These are phyloP conservation scores for Pocillopora damicornis DNA, from an alignment of 64 coral and sea anemone species.

Conservation along the genomic window DNA sequence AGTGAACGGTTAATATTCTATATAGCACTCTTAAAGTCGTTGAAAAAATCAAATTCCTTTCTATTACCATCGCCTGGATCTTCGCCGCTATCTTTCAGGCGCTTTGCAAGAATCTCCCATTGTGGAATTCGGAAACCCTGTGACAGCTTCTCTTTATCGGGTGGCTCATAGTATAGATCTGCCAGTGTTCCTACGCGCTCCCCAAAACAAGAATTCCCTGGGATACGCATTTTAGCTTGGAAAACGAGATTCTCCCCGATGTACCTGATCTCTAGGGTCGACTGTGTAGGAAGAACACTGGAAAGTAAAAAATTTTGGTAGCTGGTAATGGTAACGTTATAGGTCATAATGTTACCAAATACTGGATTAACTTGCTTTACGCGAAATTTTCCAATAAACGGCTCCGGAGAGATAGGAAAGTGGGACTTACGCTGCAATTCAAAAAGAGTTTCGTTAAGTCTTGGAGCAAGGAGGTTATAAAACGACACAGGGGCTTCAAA, in stretches of 20 bases:
- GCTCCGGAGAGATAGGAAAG: conserved; percentile 35
- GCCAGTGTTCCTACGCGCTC: conserved; percentile 5
- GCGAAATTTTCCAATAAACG: conserved; percentile 34
- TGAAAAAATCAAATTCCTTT: background rate
- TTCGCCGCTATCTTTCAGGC: background rate
- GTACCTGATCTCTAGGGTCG: conserved; percentile 1
- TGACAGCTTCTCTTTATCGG: conserved; percentile 20
- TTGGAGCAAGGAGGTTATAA: conserved; percentile 1
- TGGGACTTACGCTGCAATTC: conserved; percentile 5
- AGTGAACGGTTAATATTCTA: background rate
- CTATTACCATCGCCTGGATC: background rate
- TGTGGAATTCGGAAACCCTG: conserved; percentile 9
- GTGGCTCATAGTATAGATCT: conserved; percentile 31
- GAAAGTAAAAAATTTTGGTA: conserved; percentile 13
- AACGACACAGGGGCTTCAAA: background rate
- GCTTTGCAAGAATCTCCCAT: conserved; percentile 5
- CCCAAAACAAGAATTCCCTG: conserved; percentile 4
- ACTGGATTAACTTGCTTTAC: background rate
- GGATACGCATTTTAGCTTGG: conserved; percentile 2
- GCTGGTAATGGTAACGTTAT: background rate
- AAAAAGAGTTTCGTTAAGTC: conserved; percentile 50
- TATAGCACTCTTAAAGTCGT: background rate
- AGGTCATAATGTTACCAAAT: background rate
- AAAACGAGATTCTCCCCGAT: conserved; percentile 35
- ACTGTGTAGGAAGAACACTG: background rate